Evolutionary conservation across 2,797 vertebrate species (phyloP).

Genomic region (Schizopygopsis malacanthus): DNA sequence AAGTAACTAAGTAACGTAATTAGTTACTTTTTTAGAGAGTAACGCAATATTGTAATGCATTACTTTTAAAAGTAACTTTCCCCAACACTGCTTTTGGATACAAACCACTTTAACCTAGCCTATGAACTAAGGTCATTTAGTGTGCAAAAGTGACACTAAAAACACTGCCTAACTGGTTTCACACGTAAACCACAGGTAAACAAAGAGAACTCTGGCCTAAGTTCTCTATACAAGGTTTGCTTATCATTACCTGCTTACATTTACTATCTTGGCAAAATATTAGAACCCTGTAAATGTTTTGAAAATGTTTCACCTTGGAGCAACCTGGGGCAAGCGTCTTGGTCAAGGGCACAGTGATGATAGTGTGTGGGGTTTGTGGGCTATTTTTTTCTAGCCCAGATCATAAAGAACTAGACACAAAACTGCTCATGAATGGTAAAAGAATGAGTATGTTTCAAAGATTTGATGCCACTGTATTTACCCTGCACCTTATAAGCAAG

Average conservation of each 20-base stretch:
- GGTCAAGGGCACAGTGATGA: neutral
- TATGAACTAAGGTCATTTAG: slow-evolving; percentile 11
- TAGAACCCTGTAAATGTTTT: neutral
- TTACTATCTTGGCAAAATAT: neutral
- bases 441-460: neutral
- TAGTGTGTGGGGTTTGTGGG: neutral
- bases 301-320: neutral
- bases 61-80: too few species aligned
- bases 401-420: slow-evolving; percentile 7
- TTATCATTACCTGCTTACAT: neutral
- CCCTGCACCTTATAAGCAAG: neutral
- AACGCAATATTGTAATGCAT: too few species aligned
- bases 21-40: too few species aligned
- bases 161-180: slow-evolving; percentile 29
- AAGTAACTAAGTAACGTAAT: too few species aligned
- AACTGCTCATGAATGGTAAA: neutral
- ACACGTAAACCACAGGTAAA: slow-evolving; percentile 22
- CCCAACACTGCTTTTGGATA: neutral
- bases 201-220: slow-evolving; percentile 3
- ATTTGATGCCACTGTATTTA: neutral
- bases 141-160: slow-evolving; percentile 44
- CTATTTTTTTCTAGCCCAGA: neutral
- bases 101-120: slow-evolving; percentile 7
- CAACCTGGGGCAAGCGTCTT: neutral
- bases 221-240: neutral